Evolutionary conservation across 2,797 vertebrate species (phyloP).

Genomic region (Enteromius anoplus): DNA sequence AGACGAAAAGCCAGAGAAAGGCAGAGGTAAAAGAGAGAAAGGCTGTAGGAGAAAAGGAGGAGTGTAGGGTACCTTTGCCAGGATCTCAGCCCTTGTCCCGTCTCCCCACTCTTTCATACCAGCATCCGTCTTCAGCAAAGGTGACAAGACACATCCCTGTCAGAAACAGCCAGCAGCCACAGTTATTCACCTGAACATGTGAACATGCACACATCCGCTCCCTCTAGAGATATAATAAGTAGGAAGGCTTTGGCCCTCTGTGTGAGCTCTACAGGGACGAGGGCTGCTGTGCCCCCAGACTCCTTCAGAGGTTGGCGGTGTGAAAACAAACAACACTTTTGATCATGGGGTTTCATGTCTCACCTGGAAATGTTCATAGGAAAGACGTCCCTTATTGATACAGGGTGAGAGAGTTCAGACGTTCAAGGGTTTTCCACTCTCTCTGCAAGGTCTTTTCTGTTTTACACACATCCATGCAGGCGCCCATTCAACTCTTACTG

Average conservation of each 20-base stretch:
- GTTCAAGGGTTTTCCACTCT: conserved; percentile 48
- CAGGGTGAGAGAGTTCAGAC: conserved; percentile 60
- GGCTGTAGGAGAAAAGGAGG: conserved; percentile 54
- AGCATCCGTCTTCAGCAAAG: conserved; percentile 80
- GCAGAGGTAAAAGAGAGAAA: conserved; percentile 57
- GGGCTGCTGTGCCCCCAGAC: conserved; percentile 65
- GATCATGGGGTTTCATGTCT: conserved; percentile 79
- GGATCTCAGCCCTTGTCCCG: conserved; percentile 65
- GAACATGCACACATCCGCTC: conserved; percentile 60
- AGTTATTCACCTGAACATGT: conserved; percentile 51
- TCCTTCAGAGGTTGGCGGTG: conserved; percentile 79
- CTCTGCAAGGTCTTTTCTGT: neutral
- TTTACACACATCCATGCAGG: conserved; percentile 50
- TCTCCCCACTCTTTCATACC: conserved; percentile 64
- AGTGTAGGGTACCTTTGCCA: conserved; percentile 65
- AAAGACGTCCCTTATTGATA: conserved; percentile 67
- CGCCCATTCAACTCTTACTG: conserved; percentile 56
- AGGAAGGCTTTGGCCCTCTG: conserved; percentile 79
- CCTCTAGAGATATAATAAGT: conserved; percentile 90
- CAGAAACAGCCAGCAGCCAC: conserved; percentile 79
- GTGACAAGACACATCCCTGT: conserved; percentile 90
- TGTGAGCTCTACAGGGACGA: conserved; percentile 83
- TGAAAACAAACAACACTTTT: conserved; percentile 83
- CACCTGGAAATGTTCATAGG: conserved; percentile 75
- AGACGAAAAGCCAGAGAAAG: conserved; percentile 64